These are phyloP conservation scores for Diuraphis noxia DNA, from an alignment of 1,140 invertebrate species.

Conservation along the genomic window DNA sequence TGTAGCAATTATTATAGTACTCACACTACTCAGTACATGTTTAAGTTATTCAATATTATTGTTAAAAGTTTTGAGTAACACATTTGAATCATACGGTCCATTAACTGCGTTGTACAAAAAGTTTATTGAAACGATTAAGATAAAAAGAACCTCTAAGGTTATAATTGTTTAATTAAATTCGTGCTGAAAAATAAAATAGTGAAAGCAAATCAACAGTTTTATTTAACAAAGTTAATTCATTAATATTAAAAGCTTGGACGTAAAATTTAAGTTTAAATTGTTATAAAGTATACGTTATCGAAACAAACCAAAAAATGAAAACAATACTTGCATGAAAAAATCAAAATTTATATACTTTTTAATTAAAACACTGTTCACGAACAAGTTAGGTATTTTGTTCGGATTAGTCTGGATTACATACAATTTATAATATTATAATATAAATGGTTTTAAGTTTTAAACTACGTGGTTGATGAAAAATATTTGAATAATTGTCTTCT, in stretches of 20 bases:
- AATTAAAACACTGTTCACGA: neutral
- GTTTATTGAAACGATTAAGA: neutral
- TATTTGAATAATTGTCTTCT: no score
- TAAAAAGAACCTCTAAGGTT: neutral
- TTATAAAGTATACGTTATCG: neutral
- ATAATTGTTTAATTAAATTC: neutral
- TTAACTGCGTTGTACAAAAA: slow-evolving; percentile 9
- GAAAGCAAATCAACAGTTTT: neutral
- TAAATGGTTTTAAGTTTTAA: no score
- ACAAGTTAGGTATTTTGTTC: neutral
- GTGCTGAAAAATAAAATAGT: neutral
- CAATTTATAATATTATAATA: no score
- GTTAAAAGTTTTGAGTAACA: neutral
- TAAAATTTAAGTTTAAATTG: neutral
- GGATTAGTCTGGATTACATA: neutral
- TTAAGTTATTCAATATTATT: neutral
- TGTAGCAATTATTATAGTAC: neutral
- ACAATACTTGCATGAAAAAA: neutral
- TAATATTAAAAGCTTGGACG: neutral
- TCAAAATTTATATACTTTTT: neutral
- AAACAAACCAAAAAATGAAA: neutral
- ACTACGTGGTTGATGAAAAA: no score
- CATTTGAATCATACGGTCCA: neutral
- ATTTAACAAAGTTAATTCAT: neutral
- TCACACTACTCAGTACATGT: neutral